These are phyloP conservation scores for Melanerpes aurifrons DNA, from an alignment of 2,113 vertebrate genomes.

Conservation along the genomic window DNA sequence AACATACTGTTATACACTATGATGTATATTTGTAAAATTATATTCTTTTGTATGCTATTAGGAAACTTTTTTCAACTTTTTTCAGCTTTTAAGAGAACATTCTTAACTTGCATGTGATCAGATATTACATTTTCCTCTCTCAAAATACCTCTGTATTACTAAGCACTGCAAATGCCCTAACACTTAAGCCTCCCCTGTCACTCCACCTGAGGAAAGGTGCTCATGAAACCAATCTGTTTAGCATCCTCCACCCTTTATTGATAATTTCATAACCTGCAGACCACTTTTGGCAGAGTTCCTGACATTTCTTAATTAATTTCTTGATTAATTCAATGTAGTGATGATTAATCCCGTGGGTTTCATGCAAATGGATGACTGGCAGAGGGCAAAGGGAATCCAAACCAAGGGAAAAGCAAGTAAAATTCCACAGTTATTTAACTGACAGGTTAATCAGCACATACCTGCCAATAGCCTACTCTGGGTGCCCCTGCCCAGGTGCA, in stretches of 20 bases:
- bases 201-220: neutral
- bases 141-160: neutral
- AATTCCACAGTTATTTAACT: neutral
- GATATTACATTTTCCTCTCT: neutral
- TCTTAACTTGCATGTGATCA: fast-evolving
- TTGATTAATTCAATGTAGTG: neutral
- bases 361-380: neutral
- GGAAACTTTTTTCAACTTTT: neutral
- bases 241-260: neutral
- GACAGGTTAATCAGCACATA: neutral
- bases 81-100: neutral
- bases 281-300: neutral
- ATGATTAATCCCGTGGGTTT: neutral
- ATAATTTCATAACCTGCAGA: neutral
- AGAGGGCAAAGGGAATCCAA: neutral
- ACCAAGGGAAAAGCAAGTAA: neutral
- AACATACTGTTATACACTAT: neutral
- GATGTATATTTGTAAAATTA: neutral
- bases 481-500: neutral
- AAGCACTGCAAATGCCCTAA: neutral
- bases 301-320: neutral
- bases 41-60: fast-evolving
- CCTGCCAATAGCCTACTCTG: neutral
- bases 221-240: neutral
- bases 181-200: neutral